Conservation (phyloP, 2,113 vertebrate species). For the Thryonomys swinderianus region DNA sequence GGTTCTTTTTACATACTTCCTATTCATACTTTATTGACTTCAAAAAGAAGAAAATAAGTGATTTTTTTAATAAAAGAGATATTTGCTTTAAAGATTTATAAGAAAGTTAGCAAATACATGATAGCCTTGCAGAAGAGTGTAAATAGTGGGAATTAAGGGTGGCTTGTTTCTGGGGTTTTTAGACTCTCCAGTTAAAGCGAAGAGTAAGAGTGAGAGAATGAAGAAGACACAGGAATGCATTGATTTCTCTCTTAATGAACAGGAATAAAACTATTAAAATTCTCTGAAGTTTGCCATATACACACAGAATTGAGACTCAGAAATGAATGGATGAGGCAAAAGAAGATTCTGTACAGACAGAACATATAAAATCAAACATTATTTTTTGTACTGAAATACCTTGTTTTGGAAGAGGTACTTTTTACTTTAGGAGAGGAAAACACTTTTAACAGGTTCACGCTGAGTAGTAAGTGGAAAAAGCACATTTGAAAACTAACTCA, state of each 20-base stretch:
- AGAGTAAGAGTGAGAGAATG: not conserved
- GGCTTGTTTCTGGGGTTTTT: not conserved
- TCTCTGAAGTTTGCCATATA: not conserved
- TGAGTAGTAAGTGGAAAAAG: constrained; percentile 3
- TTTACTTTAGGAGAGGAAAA: not conserved
- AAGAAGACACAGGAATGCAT: not conserved
- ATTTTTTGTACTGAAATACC: constrained; percentile 32
- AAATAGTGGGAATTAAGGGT: not conserved
- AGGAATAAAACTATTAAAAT: constrained; percentile 9
- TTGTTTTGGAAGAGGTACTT: constrained; percentile 16
- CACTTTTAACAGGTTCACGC: not conserved
- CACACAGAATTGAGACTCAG: not conserved
- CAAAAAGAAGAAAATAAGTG: constrained; percentile 33
- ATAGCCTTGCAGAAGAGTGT: not conserved
- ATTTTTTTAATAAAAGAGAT: constrained; percentile 21
- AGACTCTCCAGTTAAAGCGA: not conserved
- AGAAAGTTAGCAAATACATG: constrained; percentile 17
- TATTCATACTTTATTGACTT: not conserved
- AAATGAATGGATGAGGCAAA: not conserved
- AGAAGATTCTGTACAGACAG: constrained; percentile 8
- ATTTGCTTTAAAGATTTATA: not conserved
- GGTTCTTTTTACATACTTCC: not conserved
- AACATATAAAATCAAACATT: constrained; percentile 28
- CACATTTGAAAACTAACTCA: constrained; percentile 12
- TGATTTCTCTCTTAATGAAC: not conserved